Evolutionary conservation across 2,888 invertebrate species (phyloP).

Genomic region (Polyommatus iphigenia): DNA sequence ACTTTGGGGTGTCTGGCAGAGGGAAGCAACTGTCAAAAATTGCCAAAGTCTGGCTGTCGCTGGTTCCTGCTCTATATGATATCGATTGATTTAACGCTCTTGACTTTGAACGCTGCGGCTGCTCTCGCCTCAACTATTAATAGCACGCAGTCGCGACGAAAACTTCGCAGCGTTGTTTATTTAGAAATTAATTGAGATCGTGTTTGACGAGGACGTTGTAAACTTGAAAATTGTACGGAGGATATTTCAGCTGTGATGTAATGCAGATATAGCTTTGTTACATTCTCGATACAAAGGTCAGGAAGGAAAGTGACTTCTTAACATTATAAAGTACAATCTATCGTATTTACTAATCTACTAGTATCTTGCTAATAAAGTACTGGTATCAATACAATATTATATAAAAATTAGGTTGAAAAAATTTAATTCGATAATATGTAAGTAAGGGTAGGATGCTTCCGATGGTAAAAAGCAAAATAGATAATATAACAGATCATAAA

Average conservation of each 20-base stretch:
- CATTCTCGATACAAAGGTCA: not conserved
- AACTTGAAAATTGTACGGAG: not conserved
- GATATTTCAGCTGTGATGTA: not conserved
- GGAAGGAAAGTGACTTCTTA: not conserved
- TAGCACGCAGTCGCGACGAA: conserved; percentile 4
- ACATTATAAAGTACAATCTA: no score
- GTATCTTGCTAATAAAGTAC: no score
- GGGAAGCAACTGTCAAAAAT: no score
- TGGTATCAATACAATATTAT: no score
- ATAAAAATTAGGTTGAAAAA: no score
- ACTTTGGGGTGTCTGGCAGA: not conserved
- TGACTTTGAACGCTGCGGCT: conserved; percentile 26
- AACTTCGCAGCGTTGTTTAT: conserved; percentile 13
- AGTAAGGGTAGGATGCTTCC: no score
- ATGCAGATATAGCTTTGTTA: not conserved
- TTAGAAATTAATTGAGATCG: conserved; percentile 24
- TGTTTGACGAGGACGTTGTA: not conserved
- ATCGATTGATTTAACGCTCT: conserved; percentile 28
- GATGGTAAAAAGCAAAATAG: no score
- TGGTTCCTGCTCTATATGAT: not conserved
- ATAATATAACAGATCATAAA: no score
- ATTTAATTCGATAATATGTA: no score
- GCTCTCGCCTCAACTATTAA: conserved; percentile 1
- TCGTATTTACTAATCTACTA: no score
- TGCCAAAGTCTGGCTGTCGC: no score